Evolutionary conservation across 2,888 invertebrate genomes (phyloP), one percentile per base, ranked within the genome.

Genomic region (Agriopis aurantiaria): DNA sequence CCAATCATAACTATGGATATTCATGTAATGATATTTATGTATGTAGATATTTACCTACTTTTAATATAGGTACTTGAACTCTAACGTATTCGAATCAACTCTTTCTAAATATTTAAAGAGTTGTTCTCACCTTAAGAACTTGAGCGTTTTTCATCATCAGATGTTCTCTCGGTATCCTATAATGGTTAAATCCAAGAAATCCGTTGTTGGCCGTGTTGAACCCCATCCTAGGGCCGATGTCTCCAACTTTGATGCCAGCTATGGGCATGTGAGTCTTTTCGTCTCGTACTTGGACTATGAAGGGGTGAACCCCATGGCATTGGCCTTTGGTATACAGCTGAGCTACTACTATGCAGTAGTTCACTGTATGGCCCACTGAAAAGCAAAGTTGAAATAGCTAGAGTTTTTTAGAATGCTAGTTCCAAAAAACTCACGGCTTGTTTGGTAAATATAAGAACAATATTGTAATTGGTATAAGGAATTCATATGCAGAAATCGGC

Each of bases 131-230:
- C 85, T 90, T 88, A 65, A 86, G 76, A 78, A 98, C 98, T 93
- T 98, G 95, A 57, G 97, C 96, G 91, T 98, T 97, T 88, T 97
- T 98, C 99, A 99, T 99, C 67, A 99, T 91, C 97, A 99, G 97
- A 78, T 97, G 94, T 11, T 96, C 95, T 55, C 98, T 95, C 0
- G 99, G 98, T 84, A 99, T 97, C 75, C 98, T 95, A 46, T 97
- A 96, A 78, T 98, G 95, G 60, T 97, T 95, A 69, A 99, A 97
- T 0, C 97, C 97, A 58, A 99, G 93, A 87, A 97, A 99, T 0
- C 99, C 99, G 89, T 99, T 99, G 84, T 99, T 98, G 33, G 97
- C 96, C 0, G 96, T 96, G 79, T 97, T 97, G 96, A 98, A 98
- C 10, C 98, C 98, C 78, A 99, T 95, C 87, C 98, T 98, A 0